A percentile compares a stretch with the other conserved stretches of the same genome.
These are phyloP conservation scores for Meiosimyza decipiens DNA, from an alignment of 2,888 invertebrate genomes.

Conservation along the genomic window DNA sequence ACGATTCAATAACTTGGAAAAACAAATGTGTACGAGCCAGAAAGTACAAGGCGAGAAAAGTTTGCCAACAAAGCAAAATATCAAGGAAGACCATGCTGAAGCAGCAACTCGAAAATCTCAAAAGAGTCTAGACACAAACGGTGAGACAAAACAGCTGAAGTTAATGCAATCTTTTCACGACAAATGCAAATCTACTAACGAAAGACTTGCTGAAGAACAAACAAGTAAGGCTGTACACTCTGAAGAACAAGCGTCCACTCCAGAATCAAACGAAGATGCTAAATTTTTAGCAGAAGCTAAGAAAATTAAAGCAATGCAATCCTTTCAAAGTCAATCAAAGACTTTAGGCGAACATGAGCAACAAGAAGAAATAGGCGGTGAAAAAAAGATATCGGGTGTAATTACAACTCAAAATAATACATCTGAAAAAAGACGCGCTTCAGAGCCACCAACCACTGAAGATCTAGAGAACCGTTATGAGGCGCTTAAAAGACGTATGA, in stretches of 20 bases:
- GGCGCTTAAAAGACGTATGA: conserved; percentile 47
- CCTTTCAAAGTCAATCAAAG: conserved; percentile 34
- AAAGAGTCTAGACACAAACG: background rate
- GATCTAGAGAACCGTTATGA: conserved; percentile 49
- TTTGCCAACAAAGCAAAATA: background rate
- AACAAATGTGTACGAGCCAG: conserved; percentile 46
- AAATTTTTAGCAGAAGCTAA: background rate
- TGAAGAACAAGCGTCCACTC: conserved; percentile 21
- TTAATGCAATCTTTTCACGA: conserved; percentile 43
- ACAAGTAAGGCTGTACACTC: background rate
- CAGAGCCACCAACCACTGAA: conserved; percentile 49
- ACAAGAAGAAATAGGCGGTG: background rate
- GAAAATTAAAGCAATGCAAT: conserved; percentile 17
- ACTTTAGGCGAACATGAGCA: background rate
- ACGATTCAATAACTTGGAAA: conserved; percentile 59
- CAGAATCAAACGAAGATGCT: background rate
- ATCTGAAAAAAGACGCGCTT: conserved; percentile 40
- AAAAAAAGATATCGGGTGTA: background rate
- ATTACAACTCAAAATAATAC: background rate
- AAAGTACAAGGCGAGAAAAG: background rate
- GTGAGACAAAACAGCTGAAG: conserved; percentile 21
- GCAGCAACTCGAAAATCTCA: conserved; percentile 6
- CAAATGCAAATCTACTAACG: conserved; percentile 46
- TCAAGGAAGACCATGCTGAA: background rate
- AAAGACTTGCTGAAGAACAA: conserved; percentile 17